phyloP scores from a whole-genome alignment of 2,888 invertebrate species.

The Schizaphis graminum region DNA sequence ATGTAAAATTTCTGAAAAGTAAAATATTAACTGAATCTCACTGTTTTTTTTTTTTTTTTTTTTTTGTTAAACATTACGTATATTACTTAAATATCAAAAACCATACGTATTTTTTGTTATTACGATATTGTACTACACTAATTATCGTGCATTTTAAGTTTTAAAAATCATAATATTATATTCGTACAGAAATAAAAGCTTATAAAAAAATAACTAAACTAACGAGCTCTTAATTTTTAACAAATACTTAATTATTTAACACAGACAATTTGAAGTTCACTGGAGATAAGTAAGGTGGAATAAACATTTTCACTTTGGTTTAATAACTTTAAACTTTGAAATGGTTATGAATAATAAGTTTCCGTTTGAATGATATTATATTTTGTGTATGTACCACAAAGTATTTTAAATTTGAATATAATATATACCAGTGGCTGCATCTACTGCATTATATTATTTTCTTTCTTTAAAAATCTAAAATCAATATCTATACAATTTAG shows the following conservation, averaged over 20 bases:
- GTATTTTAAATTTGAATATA: background rate
- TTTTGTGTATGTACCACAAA: background rate
- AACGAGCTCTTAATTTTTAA: background rate
- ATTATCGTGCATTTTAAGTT: background rate
- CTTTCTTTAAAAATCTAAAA: background rate
- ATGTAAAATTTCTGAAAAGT: background rate
- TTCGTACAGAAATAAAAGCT: background rate
- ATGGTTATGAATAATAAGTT: background rate
- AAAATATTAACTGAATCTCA: background rate
- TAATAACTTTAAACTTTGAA: constrained; percentile 1
- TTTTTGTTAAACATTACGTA: background rate
- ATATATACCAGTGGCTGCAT: background rate
- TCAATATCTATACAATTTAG: background rate
- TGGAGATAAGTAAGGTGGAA: background rate
- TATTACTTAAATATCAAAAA: background rate
- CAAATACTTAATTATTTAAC: background rate
- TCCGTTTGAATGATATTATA: background rate
- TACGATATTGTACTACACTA: background rate
- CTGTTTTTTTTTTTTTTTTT: background rate
- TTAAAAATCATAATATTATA: background rate
- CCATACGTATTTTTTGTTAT: background rate
- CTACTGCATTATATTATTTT: background rate
- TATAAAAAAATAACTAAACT: background rate
- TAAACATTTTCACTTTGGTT: background rate
- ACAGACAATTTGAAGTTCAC: background rate